Conservation (phyloP, 1,140 invertebrate genomes). For the Bombus turneri region DNA sequence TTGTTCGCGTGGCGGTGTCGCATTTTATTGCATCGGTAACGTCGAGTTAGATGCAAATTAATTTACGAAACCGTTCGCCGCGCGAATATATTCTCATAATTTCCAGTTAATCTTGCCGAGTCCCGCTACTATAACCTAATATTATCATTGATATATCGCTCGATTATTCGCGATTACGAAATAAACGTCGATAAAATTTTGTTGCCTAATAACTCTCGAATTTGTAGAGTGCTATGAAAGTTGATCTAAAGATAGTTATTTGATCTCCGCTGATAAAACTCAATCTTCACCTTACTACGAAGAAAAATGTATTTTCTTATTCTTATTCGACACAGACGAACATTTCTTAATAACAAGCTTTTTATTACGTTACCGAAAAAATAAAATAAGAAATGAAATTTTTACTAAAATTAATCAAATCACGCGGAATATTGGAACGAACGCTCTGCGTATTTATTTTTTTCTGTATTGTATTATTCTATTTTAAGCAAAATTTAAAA, state of each 20-base stretch:
- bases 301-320: no score
- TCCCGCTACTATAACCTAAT: not conserved
- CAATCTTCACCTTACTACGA: no score
- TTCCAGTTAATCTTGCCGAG: constrained; percentile 26
- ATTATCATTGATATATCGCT: not conserved
- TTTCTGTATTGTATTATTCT: no score
- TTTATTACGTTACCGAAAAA: no score
- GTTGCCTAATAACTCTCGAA: not conserved
- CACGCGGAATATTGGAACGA: no score
- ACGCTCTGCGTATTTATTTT: no score
- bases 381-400: no score
- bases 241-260: not conserved
- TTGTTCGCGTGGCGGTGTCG: not conserved
- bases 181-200: not conserved
- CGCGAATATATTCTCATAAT: constrained; percentile 39
- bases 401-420: no score
- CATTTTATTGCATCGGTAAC: constrained; percentile 36
- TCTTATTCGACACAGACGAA: no score
- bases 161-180: constrained; percentile 17
- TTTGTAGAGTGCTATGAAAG: not conserved
- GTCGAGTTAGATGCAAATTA: constrained; percentile 46
- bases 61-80: constrained; percentile 20
- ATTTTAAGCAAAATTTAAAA: no score
- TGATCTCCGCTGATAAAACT: no score
- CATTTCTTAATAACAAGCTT: no score